Conservation (phyloP, 2,113 vertebrate species). For the Saimiri boliviensis region DNA sequence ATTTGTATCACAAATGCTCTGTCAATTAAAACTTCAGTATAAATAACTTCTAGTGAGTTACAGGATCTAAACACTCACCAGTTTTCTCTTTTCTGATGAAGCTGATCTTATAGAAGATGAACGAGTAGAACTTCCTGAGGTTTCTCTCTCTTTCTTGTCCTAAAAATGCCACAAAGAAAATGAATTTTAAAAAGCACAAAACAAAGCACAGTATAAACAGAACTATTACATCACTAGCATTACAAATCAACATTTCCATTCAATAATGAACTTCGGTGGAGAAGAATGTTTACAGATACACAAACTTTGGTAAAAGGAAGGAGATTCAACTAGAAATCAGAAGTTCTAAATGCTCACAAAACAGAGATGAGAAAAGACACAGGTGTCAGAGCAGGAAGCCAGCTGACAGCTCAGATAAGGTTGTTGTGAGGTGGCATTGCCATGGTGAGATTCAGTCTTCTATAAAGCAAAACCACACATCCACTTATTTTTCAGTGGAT, state of each 20-base stretch:
- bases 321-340: not conserved
- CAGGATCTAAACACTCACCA: conserved; percentile 60
- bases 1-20: not conserved
- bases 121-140: not conserved
- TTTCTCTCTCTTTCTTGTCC: conserved; percentile 55
- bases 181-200: not conserved
- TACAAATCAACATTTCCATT: conserved; percentile 8
- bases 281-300: not conserved
- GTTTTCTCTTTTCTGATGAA: conserved; percentile 66
- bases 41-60: not conserved
- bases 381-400: not conserved
- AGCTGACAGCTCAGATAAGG: not conserved
- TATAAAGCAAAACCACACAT: not conserved
- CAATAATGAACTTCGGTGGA: not conserved
- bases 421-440: not conserved
- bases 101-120: not conserved
- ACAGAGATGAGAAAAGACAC: not conserved
- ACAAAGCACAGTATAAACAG: not conserved
- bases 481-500: not conserved
- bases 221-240: not conserved
- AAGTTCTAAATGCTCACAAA: not conserved
- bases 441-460: not conserved
- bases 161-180: conserved; percentile 36
- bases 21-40: not conserved
- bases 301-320: conserved; percentile 6